phyloP scores from a whole-genome alignment of 2,797 vertebrate genomes.

The Centropyge bicolor region DNA sequence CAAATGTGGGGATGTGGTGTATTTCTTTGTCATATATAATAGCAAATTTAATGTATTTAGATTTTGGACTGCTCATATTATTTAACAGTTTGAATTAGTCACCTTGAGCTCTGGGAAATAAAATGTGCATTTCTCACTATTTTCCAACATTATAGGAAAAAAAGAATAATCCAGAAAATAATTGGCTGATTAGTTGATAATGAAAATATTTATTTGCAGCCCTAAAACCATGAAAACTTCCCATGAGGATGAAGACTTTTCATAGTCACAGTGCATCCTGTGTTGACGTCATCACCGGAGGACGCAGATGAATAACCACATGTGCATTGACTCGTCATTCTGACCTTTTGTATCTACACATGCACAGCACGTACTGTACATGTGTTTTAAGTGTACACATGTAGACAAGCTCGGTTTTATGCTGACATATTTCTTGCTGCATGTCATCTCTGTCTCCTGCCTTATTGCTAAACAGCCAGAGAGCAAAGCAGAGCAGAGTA shows the following conservation, averaged over 20 bases:
- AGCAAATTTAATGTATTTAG: background rate
- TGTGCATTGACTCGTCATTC: background rate
- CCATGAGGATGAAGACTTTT: background rate
- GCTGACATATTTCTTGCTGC: conserved; percentile 41
- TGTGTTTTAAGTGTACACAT: conserved; percentile 23
- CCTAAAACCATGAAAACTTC: background rate
- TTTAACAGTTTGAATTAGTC: background rate
- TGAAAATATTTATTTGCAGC: background rate
- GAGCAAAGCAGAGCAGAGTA: conserved; percentile 62
- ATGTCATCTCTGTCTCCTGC: conserved; percentile 61
- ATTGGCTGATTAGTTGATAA: background rate
- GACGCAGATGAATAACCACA: conserved; percentile 7
- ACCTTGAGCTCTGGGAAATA: background rate
- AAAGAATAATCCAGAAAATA: background rate
- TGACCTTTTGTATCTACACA: background rate
- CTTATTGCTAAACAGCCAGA: conserved; percentile 66
- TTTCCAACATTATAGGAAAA: background rate
- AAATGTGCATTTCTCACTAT: background rate
- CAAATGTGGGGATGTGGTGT: background rate
- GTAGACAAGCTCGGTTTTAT: conserved; percentile 14
- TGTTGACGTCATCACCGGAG: background rate
- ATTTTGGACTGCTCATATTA: background rate
- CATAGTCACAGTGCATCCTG: background rate
- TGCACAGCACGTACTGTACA: background rate
- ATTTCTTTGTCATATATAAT: background rate